These are phyloP conservation scores for Polymixis flavicincta DNA, from an alignment of 2,888 invertebrate species.

Conservation along the genomic window DNA sequence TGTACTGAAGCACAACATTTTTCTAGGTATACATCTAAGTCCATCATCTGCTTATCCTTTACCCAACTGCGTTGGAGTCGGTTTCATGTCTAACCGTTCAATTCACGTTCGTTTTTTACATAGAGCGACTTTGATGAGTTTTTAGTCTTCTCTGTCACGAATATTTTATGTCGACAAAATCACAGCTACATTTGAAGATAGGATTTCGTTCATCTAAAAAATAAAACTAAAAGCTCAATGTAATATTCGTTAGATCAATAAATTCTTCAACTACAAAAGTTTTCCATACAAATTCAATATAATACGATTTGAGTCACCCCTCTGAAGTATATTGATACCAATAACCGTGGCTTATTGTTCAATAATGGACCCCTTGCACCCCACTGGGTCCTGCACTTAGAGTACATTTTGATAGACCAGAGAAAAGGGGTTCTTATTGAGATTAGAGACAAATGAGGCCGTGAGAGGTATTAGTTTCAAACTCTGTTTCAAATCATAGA, in stretches of 20 bases:
- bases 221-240: neutral
- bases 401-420: constrained; percentile 60
- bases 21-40: no score
- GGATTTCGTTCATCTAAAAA: no score
- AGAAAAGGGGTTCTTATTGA: constrained; percentile 43
- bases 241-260: neutral
- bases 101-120: no score
- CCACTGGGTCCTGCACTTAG: constrained; percentile 51
- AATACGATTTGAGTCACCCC: constrained; percentile 64
- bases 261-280: constrained; percentile 3
- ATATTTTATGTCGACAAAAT: no score
- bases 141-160: no score
- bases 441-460: constrained; percentile 25
- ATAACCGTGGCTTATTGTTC: constrained; percentile 78
- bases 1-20: no score
- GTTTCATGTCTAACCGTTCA: no score
- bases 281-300: constrained; percentile 42
- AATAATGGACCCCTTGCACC: constrained; percentile 73
- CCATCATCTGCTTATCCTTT: no score
- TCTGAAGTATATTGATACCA: constrained; percentile 72
- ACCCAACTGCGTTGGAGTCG: no score
- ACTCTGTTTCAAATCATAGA: neutral
- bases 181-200: no score
- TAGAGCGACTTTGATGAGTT: no score
- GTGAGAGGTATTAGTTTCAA: neutral